These are phyloP conservation scores for Brachycybe producta DNA, from an alignment of 2,888 invertebrate species.

Conservation along the genomic window DNA sequence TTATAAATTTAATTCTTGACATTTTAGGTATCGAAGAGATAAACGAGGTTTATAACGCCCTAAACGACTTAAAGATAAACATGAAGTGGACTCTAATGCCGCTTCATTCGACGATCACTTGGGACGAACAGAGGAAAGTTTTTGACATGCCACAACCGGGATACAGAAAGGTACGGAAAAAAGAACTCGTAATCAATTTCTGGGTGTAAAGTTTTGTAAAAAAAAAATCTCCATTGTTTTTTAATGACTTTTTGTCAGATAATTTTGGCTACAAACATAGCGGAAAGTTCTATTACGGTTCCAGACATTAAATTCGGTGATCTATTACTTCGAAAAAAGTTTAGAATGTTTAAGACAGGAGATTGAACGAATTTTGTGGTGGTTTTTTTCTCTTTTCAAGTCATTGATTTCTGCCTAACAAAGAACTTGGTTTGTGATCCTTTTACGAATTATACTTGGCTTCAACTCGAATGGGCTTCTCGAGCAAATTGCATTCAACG, in stretches of 20 bases:
- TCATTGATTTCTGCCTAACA: slow-evolving; percentile 87
- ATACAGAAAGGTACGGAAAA: slow-evolving; percentile 45
- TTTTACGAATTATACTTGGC: slow-evolving; percentile 59
- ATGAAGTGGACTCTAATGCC: slow-evolving; percentile 29
- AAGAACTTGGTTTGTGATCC: slow-evolving; percentile 65
- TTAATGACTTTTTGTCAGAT: slow-evolving; percentile 34
- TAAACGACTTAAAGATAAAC: slow-evolving; percentile 21
- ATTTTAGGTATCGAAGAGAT: slow-evolving; percentile 56
- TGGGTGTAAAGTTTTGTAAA: background rate
- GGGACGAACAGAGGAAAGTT: slow-evolving; percentile 55
- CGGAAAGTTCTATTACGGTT: slow-evolving; percentile 83
- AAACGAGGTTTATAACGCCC: slow-evolving; percentile 23
- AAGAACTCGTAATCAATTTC: background rate
- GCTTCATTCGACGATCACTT: slow-evolving; percentile 55
- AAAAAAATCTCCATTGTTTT: background rate
- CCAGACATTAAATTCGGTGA: slow-evolving; percentile 60
- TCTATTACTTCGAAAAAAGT: background rate
- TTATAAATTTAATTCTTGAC: background rate
- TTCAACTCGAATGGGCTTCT: slow-evolving; percentile 76
- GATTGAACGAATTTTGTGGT: background rate
- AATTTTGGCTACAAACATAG: slow-evolving; percentile 79
- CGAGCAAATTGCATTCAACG: slow-evolving; percentile 80
- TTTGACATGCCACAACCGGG: slow-evolving; percentile 49
- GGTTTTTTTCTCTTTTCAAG: slow-evolving; percentile 38
- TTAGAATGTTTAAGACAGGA: background rate